These are phyloP conservation scores for Rapana venosa DNA, from an alignment of 2,888 invertebrate genomes.

Conservation along the genomic window DNA sequence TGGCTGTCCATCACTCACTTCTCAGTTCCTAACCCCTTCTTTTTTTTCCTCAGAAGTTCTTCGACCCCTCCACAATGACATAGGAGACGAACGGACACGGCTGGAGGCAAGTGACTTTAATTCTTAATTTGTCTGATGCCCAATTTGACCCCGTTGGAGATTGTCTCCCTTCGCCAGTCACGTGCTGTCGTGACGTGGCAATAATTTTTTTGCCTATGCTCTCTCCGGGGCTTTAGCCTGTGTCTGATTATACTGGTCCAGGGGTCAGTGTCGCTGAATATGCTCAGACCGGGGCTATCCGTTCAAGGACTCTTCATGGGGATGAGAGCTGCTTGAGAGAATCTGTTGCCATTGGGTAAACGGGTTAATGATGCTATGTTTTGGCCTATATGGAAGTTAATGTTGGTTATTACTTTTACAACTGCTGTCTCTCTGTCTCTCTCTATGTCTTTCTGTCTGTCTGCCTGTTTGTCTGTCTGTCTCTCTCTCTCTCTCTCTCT, in stretches of 20 bases:
- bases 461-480: not conserved
- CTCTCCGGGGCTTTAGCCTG: not conserved
- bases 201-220: not conserved
- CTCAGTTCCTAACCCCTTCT: too few relatives aligned
- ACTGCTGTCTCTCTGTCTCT: not conserved
- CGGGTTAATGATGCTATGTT: too few relatives aligned
- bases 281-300: too few relatives aligned
- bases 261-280: not conserved
- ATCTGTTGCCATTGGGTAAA: too few relatives aligned
- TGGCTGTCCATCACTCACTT: too few relatives aligned
- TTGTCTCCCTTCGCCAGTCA: conserved; percentile 15
- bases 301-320: too few relatives aligned
- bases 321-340: too few relatives aligned
- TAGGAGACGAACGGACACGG: not conserved
- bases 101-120: not conserved
- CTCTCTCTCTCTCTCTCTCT: not conserved
- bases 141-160: conserved; percentile 7
- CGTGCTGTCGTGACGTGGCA: not conserved
- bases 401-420: too few relatives aligned
- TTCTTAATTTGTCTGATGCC: conserved; percentile 7
- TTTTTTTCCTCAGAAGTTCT: not conserved
- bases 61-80: not conserved
- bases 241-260: not conserved
- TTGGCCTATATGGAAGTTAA: too few relatives aligned
- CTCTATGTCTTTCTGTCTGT: conserved; percentile 2